Base-by-base conservation (phyloP, 2,797 vertebrate genomes). In the Pipistrellus pipistrellus region DNA sequence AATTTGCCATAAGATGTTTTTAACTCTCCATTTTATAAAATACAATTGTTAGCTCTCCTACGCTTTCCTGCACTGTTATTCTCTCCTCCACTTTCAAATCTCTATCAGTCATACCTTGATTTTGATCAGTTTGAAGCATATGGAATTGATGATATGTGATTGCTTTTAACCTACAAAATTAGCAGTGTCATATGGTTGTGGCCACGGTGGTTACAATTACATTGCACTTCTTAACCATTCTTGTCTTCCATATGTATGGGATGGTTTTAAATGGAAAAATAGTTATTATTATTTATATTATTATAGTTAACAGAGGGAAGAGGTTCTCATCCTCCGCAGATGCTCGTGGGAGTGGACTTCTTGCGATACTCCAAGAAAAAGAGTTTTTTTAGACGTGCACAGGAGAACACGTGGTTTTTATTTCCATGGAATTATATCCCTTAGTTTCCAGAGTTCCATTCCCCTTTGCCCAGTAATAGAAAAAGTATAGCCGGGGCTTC, bases 1-100 rank as follows among this genome's bases (percentile, higher is more conserved):
- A 18, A 0, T 35, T 12, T 12, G 4, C 18, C 12, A 5, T 13
- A 64, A 27, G 30, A 62, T 12, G 1, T 30, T n/a, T 48, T 18
- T 21, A 46, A 41, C n/a, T 59, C 10, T 8, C 7, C 0, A 0
- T 51, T 48, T 46, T 14, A 14, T n/a, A 14, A 53, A 30, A 25
- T 1, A 12, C 0, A 48, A n/a, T 4, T n/a, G 46, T 5, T n/a
- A 10, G 23, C 30, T 84, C 41, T 62, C 9, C 6, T 1, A 0
- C 13, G 20, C 10, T 72, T 11, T 25, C 18, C 80, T 72, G 32
- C 20, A 23, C 32, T 38, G 17, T 8, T 9, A 1, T 6, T 62
- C 8, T 23, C 6, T 18, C 9, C 51, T 20, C 35, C 18, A 4
- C 25, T 59, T 48, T 21, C 76, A 59, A 21, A 0, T 20, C 25